Evolutionary conservation across 1,140 invertebrate genomes (phyloP), one percentile per base, ranked within the genome.

Genomic region (Vanessa atalanta): DNA sequence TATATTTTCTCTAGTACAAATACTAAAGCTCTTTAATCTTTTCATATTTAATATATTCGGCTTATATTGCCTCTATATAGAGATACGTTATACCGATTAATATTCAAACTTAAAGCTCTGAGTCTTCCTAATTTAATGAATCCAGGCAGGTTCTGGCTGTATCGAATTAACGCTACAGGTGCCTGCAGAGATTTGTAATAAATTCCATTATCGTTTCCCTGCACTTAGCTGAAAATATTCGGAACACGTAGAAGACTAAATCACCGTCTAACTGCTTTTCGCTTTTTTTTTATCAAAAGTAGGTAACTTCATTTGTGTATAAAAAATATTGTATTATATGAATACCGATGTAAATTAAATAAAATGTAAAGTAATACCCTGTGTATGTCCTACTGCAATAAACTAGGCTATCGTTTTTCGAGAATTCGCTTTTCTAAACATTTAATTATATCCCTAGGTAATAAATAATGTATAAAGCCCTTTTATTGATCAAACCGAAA

Each of bases 101-200:
- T 47, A 70, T 70, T 50, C 48, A 48, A 70, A 50, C 20, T 16
- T 23, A 11, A 51, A 50, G 69, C 14, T 31, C 23, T 26, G 43
- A 50, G 69, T 15, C 50, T 57, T 48, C 47, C 55, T 71, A 75
- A 71, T 70, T 74, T 48, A 74, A 69, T 70, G 37, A 57, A 63
- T 71, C 65, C 57, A 55, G 64, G 53, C 47, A 63, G 60, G 48
- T 47, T 66, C 57, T 53, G 64, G 64, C 20, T 51, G 20, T 76
- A 72, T 68, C 55, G 65, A 68, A 64, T 76, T 76, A 72, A 48
- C 63, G 66, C 74, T 23, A 76, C 74, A 76, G 74, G 74, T 76
- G 74, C 70, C 74, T 72, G 50, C 48, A 31, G 74, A 76, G 70
- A 72, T 67, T 76, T 72, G 74, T 76, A 55, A 76, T 72, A 76